phyloP scores from a whole-genome alignment of 2,113 vertebrate genomes.

The Macrotis lagotis region DNA sequence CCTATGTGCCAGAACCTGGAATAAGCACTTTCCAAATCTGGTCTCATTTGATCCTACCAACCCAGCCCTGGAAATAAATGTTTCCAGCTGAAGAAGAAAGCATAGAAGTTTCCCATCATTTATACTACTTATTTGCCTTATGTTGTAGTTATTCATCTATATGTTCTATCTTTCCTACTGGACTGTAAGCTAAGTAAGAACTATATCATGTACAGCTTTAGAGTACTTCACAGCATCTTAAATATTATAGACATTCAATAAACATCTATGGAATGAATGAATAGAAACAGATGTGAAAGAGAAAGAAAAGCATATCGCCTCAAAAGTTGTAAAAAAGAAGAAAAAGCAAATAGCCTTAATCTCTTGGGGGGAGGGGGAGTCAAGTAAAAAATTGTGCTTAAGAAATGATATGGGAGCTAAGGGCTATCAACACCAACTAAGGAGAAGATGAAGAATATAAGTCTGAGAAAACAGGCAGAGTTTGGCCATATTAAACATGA shows the following conservation, averaged over 20 bases:
- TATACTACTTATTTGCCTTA: background rate
- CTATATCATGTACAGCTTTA: background rate
- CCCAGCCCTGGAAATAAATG: background rate
- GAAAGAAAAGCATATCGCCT: background rate
- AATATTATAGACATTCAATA: background rate
- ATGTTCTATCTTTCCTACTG: background rate
- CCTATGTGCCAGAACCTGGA: background rate
- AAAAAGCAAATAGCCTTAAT: conserved; percentile 29
- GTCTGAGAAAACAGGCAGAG: conserved; percentile 13
- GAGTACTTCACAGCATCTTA: background rate
- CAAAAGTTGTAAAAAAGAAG: conserved; percentile 18
- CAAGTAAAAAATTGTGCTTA: conserved; percentile 36
- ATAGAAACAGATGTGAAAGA: conserved; percentile 15
- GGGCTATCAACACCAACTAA: background rate
- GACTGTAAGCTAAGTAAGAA: background rate
- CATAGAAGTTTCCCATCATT: background rate
- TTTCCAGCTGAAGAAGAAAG: background rate
- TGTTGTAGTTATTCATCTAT: background rate
- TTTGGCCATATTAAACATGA: background rate
- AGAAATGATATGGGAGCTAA: conserved; percentile 16
- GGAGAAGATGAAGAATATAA: background rate
- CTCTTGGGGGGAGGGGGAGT: conserved; percentile 18
- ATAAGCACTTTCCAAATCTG: background rate
- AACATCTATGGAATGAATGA: conserved; percentile 29
- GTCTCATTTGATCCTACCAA: background rate